These are phyloP conservation scores for Scaptomyza tumidula DNA, from an alignment of 2,888 invertebrate genomes.

Conservation along the genomic window DNA sequence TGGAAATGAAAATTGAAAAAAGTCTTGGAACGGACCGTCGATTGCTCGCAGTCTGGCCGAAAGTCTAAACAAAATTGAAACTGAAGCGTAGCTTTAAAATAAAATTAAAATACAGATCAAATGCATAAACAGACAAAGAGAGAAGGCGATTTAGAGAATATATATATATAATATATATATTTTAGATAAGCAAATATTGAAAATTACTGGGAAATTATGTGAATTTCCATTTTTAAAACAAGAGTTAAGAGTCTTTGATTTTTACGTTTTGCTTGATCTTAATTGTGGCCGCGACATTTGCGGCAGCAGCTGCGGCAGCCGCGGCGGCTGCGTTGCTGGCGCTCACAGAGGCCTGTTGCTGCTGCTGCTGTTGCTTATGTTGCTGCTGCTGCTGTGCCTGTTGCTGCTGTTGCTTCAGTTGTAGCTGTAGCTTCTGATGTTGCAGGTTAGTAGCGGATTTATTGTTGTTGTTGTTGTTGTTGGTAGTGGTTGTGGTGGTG, in stretches of 20 bases:
- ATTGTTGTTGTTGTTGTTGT: conserved; percentile 64
- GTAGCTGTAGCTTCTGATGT: conserved; percentile 81
- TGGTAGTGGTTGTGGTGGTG: conserved; percentile 57
- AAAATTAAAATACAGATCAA: conserved; percentile 56
- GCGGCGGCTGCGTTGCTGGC: conserved; percentile 81
- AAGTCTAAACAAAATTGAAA: conserved; percentile 56
- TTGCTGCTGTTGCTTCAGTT: conserved; percentile 71
- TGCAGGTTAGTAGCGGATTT: conserved; percentile 80
- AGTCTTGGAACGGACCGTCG: conserved; percentile 23
- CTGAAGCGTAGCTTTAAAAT: conserved; percentile 64
- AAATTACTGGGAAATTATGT: conserved; percentile 35
- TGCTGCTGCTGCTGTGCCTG: conserved; percentile 71
- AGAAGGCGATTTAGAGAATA: conserved; percentile 49
- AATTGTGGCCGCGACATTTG: conserved; percentile 82
- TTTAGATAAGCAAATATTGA: conserved; percentile 38
- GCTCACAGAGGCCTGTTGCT: conserved; percentile 78
- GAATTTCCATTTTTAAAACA: conserved; percentile 24
- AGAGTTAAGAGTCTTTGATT: conserved; percentile 42
- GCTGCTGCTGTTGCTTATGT: conserved; percentile 81
- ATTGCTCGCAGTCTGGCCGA: conserved; percentile 30
- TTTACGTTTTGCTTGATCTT: conserved; percentile 84
- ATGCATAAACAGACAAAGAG: conserved; percentile 69
- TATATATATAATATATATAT: conserved; percentile 32
- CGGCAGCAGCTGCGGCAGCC: conserved; percentile 77
- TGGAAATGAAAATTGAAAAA: conserved; percentile 46